phyloP scores from a whole-genome alignment of 2,797 vertebrate species.

The Chlorospingus flavigularis region DNA sequence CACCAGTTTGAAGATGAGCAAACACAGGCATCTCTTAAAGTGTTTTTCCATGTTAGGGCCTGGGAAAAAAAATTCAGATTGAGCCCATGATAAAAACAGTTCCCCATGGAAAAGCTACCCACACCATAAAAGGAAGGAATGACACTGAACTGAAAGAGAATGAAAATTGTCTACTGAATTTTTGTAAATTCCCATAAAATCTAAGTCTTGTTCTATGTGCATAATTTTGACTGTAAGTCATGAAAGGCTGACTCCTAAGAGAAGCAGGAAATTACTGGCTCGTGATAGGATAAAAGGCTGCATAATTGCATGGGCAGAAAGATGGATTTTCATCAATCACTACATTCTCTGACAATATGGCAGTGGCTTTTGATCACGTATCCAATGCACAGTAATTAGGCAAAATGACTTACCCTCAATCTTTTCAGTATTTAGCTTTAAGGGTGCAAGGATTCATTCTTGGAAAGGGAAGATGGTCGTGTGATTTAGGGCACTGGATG shows the following conservation, averaged over 20 bases:
- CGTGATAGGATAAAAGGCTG: neutral
- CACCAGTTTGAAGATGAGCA: neutral
- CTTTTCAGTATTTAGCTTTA: constrained; percentile 61
- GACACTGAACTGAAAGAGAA: neutral
- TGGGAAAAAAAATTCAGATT: constrained; percentile 23
- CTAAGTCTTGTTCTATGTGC: neutral
- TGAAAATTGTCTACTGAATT: constrained; percentile 3
- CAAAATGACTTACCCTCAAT: constrained; percentile 52
- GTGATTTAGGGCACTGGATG: constrained; percentile 63
- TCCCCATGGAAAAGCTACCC: constrained; percentile 12
- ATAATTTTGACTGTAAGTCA: neutral
- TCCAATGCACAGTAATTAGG: neutral
- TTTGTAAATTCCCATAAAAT: constrained; percentile 29
- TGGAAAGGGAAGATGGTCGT: constrained; percentile 61
- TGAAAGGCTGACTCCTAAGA: neutral
- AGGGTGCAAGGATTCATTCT: constrained; percentile 56
- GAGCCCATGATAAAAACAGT: neutral
- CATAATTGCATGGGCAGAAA: neutral
- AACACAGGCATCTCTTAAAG: constrained; percentile 25
- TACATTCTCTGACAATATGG: neutral
- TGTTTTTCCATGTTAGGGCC: neutral
- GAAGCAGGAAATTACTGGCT: constrained; percentile 14
- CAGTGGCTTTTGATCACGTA: neutral
- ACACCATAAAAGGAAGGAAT: constrained; percentile 26
- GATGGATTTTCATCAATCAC: neutral